Evolutionary conservation across 2,113 vertebrate species (phyloP).

Genomic region (Scatophagus argus): DNA sequence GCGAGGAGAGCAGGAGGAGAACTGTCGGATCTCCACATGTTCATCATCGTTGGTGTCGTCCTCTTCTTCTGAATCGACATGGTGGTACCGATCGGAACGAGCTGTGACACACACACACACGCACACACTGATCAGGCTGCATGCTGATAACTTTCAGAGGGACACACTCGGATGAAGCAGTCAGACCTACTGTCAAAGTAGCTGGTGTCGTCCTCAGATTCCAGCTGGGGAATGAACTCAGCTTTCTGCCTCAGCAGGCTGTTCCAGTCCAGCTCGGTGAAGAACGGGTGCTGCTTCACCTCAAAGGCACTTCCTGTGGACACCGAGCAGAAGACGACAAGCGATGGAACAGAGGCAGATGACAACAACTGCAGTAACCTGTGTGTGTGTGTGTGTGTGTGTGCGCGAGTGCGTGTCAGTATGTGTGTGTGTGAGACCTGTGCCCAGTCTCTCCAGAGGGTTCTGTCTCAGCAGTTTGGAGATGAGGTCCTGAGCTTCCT

Average conservation of each 20-base stretch:
- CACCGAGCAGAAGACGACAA: background rate
- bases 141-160: background rate
- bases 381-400: too few species aligned
- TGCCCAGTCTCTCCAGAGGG: slow-evolving; percentile 94
- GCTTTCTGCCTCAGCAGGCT: slow-evolving; percentile 97
- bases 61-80: slow-evolving; percentile 96
- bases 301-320: slow-evolving; percentile 91
- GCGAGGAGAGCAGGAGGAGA: slow-evolving; percentile 96
- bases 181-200: slow-evolving; percentile 94
- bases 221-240: slow-evolving; percentile 97
- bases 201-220: slow-evolving; percentile 98
- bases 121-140: background rate
- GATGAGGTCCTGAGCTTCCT: slow-evolving; percentile 95
- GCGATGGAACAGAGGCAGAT: background rate
- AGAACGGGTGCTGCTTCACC: slow-evolving; percentile 97
- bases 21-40: slow-evolving; percentile 94
- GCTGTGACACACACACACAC: slow-evolving; percentile 78
- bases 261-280: slow-evolving; percentile 96
- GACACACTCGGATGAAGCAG: background rate
- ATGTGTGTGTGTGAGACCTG: slow-evolving; percentile 83
- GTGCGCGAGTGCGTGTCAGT: slow-evolving; percentile 3
- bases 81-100: slow-evolving; percentile 94
- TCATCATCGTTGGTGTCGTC: slow-evolving; percentile 97
- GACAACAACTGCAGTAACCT: background rate
- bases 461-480: slow-evolving; percentile 93